Evolutionary conservation across 2,888 invertebrate genomes (phyloP).

Genomic region (Polietes domitor): DNA sequence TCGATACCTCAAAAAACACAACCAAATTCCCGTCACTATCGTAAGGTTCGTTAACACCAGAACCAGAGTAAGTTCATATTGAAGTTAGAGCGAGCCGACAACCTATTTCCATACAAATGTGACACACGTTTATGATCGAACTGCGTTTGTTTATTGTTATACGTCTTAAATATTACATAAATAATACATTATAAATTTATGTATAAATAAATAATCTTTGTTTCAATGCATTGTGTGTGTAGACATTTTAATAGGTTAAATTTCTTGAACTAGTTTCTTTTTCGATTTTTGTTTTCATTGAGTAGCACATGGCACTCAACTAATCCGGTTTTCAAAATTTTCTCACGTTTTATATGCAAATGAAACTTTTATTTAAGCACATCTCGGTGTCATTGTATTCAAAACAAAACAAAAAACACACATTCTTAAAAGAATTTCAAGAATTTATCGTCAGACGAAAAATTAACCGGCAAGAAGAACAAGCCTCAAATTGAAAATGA

Average conservation of each 20-base stretch:
- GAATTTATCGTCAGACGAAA: slow-evolving; percentile 2
- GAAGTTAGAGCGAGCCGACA: no score
- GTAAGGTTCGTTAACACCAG: no score
- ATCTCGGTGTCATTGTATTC: neutral
- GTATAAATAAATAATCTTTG: no score
- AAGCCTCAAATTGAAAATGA: neutral
- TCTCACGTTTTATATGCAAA: slow-evolving; percentile 57
- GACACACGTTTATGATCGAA: no score
- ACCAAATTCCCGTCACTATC: no score
- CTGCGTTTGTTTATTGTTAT: no score
- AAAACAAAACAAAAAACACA: neutral
- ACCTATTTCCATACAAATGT: no score
- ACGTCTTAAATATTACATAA: no score
- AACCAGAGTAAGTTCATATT: no score
- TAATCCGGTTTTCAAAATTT: slow-evolving; percentile 47
- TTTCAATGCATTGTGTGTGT: no score
- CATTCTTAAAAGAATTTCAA: slow-evolving; percentile 18
- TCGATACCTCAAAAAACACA: no score
- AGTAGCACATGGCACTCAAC: neutral
- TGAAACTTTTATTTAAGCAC: neutral
- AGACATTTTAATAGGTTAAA: neutral
- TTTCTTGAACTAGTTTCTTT: neutral
- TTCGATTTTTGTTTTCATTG: neutral
- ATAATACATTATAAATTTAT: no score
- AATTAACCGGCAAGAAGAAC: neutral